phyloP scores from a whole-genome alignment of 2,888 invertebrate genomes.

The Drosophila longiperda region DNA sequence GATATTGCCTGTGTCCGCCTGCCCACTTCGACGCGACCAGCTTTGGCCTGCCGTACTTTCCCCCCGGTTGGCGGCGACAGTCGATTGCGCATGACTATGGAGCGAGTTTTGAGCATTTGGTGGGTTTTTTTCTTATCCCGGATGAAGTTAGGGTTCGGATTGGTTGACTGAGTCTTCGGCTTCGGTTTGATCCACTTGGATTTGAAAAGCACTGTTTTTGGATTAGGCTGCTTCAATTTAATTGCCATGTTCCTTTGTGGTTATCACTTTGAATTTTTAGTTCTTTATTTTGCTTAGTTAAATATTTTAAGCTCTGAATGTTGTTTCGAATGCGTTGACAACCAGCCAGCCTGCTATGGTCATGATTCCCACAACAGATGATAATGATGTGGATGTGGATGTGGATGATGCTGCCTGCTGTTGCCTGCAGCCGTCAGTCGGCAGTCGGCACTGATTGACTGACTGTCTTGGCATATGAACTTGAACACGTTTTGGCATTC shows the following conservation, averaged over 20 bases:
- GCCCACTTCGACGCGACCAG: background rate
- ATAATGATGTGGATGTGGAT: constrained; percentile 4
- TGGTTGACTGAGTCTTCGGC: background rate
- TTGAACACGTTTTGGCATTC: constrained; percentile 61
- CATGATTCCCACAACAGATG: background rate
- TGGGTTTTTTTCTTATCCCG: background rate
- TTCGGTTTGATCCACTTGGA: background rate
- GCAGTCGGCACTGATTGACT: constrained; percentile 20
- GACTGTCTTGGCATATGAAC: constrained; percentile 43
- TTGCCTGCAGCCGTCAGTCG: constrained; percentile 29
- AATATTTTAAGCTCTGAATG: constrained; percentile 12
- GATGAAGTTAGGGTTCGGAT: background rate
- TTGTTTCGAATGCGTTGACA: constrained; percentile 11
- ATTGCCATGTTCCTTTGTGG: constrained; percentile 30
- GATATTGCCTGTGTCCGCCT: background rate
- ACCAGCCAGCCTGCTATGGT: constrained; percentile 31
- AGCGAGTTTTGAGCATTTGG: background rate
- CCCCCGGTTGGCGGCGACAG: background rate
- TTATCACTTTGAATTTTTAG: constrained; percentile 36
- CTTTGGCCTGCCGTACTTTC: background rate
- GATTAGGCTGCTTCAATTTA: constrained; percentile 4
- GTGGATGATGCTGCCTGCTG: background rate
- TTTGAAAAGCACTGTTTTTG: background rate
- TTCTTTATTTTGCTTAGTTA: constrained; percentile 18
- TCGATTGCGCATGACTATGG: background rate